Base-by-base conservation (phyloP, 1,140 invertebrate genomes). In the Ips nitidus region DNA sequence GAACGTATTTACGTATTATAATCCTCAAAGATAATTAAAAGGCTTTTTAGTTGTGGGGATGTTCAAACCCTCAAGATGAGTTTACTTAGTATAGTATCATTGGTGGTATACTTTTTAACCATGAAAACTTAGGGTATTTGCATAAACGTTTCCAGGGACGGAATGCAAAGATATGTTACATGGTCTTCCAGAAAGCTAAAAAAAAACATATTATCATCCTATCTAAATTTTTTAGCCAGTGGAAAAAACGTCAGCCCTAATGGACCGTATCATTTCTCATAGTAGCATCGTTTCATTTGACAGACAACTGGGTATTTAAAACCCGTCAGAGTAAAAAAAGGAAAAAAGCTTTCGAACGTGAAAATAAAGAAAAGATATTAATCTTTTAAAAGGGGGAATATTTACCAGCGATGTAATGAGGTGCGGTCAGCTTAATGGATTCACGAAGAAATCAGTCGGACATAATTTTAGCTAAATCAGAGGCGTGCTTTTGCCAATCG, bases 71-170 rank as follows among this genome's bases (percentile, higher is more conserved):
- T 68, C 69, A 67, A 68, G 37, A 38, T 55, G 52, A 22, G 66
- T 39, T 63, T 66, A 68, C 68, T 68, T 65, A 69, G 70, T 74
- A 75, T 74, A 74, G 72, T 72, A 62, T 64, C 74, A 73, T 76
- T 76, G 74, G 71, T 71, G 71, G 64, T 72, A 73, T 65, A 69
- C 70, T 73, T 74, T 71, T 76, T 76, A 74, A 74, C 75, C 75
- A 73, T 70, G 75, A 22, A 22, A 22, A 22, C 22, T 22, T 22
- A 22, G 22, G 22, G 22, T 22, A 22, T 22, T 22, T 22, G 74
- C 74, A 76, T 75, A 22, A 22, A 22, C 22, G 22, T 22, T 22
- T 22, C 22, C 43, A 47, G 37, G 64, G 40, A 45, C 22, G 52
- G 64, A 66, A 37, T 70, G 45, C 22, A 22, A 22, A 22, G 22